Evolutionary conservation across 2,113 vertebrate species (phyloP).

Genomic region (Dendropsophus ebraccatus): DNA sequence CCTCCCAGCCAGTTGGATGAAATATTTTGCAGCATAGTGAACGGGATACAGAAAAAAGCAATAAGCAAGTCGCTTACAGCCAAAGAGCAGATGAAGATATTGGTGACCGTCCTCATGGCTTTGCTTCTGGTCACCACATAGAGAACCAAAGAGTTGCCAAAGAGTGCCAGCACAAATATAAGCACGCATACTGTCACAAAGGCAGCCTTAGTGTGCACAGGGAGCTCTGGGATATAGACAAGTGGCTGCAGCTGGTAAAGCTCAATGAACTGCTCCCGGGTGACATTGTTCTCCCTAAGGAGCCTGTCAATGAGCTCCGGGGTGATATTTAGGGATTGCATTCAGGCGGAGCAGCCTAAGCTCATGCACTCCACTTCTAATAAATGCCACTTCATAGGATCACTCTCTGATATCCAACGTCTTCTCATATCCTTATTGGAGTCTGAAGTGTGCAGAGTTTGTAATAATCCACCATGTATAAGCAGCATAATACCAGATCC

Average conservation of each 20-base stretch:
- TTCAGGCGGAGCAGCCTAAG: constrained; percentile 19
- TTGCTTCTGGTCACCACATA: constrained; percentile 75
- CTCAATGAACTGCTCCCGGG: constrained; percentile 74
- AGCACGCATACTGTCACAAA: constrained; percentile 69
- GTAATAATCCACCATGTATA: neutral
- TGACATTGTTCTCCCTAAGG: constrained; percentile 74
- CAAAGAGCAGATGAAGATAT: constrained; percentile 79
- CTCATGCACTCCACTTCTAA: neutral
- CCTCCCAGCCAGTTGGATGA: constrained; percentile 75
- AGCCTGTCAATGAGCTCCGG: constrained; percentile 71
- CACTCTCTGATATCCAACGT: neutral
- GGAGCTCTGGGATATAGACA: constrained; percentile 74
- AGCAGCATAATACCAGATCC: neutral
- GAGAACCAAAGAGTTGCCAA: constrained; percentile 75
- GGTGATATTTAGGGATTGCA: constrained; percentile 75
- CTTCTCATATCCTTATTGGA: too few species aligned
- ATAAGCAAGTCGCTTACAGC: constrained; percentile 79
- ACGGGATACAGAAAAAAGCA: constrained; percentile 78
- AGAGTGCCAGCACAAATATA: constrained; percentile 74
- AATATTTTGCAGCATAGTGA: constrained; percentile 77
- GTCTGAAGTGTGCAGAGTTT: neutral
- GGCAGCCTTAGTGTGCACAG: constrained; percentile 67
- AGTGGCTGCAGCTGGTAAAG: constrained; percentile 73
- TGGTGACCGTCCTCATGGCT: constrained; percentile 76
- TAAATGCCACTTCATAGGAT: neutral